Evolutionary conservation across 92 coral and sea anemone species (phyloP).

Genomic region (Siderastrea radians): DNA sequence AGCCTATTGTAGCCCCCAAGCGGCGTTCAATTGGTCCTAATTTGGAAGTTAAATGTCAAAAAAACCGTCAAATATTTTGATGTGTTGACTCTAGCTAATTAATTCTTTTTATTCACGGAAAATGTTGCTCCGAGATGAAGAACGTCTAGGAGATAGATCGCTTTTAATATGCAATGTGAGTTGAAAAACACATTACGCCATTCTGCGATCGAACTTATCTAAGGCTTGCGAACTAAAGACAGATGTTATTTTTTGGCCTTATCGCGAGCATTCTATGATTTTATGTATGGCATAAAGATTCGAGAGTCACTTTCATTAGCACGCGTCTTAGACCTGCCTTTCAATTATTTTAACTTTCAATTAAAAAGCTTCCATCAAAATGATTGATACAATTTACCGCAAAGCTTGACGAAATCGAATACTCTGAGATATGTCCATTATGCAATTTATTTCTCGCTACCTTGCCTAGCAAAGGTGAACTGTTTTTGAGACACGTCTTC

Average conservation of each 20-base stretch:
- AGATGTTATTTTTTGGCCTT: conserved; percentile 7
- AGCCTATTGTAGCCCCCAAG: conserved; percentile 11
- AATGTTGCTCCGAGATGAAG: background rate
- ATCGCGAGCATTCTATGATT: background rate
- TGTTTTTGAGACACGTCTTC: background rate
- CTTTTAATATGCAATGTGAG: background rate
- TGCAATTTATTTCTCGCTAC: background rate
- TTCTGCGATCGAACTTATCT: background rate
- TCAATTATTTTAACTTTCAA: conserved; percentile 17
- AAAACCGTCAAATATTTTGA: background rate
- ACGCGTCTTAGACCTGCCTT: background rate
- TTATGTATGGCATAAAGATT: background rate
- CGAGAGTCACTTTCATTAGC: conserved; percentile 1
- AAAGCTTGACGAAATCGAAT: background rate
- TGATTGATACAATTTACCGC: background rate
- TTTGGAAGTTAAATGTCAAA: conserved; percentile 16
- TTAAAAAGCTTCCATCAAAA: conserved; percentile 6
- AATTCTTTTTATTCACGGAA: background rate
- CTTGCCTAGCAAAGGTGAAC: background rate
- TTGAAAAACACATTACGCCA: background rate
- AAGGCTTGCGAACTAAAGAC: background rate
- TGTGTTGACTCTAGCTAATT: conserved; percentile 5
- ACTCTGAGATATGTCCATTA: background rate
- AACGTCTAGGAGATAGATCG: background rate
- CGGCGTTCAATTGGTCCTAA: conserved; percentile 22